Evolutionary conservation across 2,113 vertebrate species (phyloP).

Genomic region (Rhagologus leucostigma): DNA sequence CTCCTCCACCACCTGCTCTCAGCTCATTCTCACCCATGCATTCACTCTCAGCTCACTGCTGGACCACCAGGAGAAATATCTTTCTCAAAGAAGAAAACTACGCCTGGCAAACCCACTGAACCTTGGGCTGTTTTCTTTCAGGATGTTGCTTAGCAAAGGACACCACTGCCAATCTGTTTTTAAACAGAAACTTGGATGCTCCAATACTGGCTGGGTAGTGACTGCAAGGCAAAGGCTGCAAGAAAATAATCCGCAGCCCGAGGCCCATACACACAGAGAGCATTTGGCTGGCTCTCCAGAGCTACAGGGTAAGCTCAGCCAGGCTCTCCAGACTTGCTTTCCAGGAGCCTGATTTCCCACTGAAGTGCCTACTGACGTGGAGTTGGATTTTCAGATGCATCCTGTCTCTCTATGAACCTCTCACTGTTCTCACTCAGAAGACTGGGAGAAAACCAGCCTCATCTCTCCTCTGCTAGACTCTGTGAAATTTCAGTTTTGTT

Average conservation of each 20-base stretch:
- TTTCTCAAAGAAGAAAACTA: background rate
- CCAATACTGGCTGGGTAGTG: background rate
- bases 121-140: background rate
- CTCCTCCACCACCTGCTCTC: slow-evolving; percentile 30
- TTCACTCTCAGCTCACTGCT: background rate
- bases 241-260: background rate
- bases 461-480: background rate
- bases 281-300: background rate
- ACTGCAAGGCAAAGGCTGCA: background rate
- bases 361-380: background rate
- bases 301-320: background rate
- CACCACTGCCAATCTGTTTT: background rate
- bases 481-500: background rate
- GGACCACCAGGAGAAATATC: background rate
- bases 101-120: background rate
- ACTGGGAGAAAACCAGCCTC: background rate
- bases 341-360: background rate
- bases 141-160: background rate
- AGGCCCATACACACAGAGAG: background rate
- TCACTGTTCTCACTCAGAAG: background rate
- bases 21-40: slow-evolving; percentile 49
- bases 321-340: background rate
- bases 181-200: background rate
- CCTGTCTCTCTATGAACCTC: background rate
- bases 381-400: background rate